Percentiles rank a stretch among this genome's conserved stretches.
Evolutionary conservation across 2,797 vertebrate genomes (phyloP).

Genomic region (Sebastes trivittatus): DNA sequence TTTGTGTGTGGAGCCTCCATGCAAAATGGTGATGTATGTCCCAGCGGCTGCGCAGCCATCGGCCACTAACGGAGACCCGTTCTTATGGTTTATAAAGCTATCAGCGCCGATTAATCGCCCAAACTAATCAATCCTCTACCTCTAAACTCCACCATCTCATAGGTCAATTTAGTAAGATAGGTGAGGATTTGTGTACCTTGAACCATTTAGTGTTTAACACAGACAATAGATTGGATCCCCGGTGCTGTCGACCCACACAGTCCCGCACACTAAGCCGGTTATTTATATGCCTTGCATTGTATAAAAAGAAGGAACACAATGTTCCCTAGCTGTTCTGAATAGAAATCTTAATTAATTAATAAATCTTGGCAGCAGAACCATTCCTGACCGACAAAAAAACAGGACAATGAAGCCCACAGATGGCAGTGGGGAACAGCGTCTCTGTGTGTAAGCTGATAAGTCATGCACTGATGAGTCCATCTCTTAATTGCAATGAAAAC

Average conservation of each 20-base stretch:
- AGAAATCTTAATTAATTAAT: conserved; percentile 87
- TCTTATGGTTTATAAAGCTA: too few species aligned
- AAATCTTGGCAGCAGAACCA: conserved; percentile 81
- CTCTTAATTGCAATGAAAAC: conserved; percentile 84
- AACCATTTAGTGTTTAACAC: conserved; percentile 58
- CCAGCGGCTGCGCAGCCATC: too few species aligned
- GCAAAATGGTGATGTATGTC: too few species aligned
- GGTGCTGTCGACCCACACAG: conserved; percentile 42
- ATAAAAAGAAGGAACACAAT: conserved; percentile 79
- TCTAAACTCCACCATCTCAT: conserved; percentile 14
- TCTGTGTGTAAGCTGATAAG: conserved; percentile 86
- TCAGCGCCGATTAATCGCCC: too few species aligned
- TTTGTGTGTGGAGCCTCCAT: too few species aligned
- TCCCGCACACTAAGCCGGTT: conserved; percentile 65
- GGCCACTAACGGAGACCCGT: too few species aligned
- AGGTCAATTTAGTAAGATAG: conserved; percentile 50
- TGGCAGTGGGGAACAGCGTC: conserved; percentile 77
- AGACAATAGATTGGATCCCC: conserved; percentile 52
- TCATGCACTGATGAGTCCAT: conserved; percentile 86
- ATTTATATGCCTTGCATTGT: conserved; percentile 78
- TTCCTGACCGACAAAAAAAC: conserved; percentile 75
- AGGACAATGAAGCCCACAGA: conserved; percentile 81
- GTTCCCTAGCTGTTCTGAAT: conserved; percentile 81
- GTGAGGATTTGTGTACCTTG: conserved; percentile 53
- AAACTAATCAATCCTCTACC: too few species aligned